Conservation (phyloP, 2,888 invertebrate species). For the Dicroscelio sp. region DNA sequence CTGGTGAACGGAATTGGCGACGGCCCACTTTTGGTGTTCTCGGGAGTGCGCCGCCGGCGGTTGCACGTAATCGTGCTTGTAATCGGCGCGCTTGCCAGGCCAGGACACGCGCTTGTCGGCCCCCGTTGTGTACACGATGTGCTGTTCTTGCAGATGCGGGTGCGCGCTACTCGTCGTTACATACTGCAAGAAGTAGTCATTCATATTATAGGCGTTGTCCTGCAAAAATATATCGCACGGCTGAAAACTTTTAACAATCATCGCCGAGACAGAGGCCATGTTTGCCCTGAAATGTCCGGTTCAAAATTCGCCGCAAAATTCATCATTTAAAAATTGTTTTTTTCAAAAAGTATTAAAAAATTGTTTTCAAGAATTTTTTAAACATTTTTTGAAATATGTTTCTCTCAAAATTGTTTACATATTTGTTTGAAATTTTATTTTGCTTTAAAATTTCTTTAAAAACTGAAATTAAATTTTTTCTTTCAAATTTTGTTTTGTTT, state of each 20-base stretch:
- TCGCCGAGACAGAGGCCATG: no score
- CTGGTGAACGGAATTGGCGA: conserved; percentile 92
- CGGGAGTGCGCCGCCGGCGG: conserved; percentile 93
- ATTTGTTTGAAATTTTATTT: no score
- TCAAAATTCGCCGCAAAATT: no score
- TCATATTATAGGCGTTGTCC: conserved; percentile 91
- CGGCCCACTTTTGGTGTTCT: conserved; percentile 93
- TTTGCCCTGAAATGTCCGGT: no score
- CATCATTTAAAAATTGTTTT: neutral
- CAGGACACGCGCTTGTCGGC: conserved; percentile 93
- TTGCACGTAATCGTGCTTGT: conserved; percentile 92
- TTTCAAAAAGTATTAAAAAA: no score
- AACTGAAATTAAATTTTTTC: no score
- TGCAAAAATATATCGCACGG: conserved; percentile 89
- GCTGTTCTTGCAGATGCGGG: conserved; percentile 91
- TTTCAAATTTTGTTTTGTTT: no score
- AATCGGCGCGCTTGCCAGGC: conserved; percentile 91
- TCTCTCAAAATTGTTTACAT: no score
- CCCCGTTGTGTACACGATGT: conserved; percentile 92
- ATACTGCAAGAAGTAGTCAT: conserved; percentile 91
- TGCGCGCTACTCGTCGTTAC: conserved; percentile 91
- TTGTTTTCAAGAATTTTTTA: no score
- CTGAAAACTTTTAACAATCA: no score
- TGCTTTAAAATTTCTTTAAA: no score
- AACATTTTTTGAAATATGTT: no score